These are phyloP conservation scores for Apteryx owenii DNA, from an alignment of 2,113 vertebrate species.

Conservation along the genomic window DNA sequence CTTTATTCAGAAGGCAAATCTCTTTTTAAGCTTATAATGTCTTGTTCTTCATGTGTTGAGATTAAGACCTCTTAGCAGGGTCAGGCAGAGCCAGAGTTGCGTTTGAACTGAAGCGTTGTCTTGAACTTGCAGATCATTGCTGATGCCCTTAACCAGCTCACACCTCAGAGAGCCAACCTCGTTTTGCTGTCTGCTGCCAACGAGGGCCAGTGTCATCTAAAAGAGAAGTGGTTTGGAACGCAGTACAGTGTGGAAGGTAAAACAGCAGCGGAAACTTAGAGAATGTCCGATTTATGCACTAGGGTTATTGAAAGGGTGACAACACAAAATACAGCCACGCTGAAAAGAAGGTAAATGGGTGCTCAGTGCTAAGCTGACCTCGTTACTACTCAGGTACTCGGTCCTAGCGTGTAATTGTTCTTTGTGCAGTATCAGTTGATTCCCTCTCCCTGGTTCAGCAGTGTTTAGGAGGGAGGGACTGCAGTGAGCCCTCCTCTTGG, in stretches of 20 bases:
- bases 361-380: not conserved
- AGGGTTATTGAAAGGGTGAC: not conserved
- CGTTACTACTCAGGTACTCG: not conserved
- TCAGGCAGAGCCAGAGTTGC: not conserved
- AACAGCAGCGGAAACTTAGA: not conserved
- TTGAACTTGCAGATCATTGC: slow-evolving; percentile 85
- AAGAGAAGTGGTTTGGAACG: slow-evolving; percentile 96
- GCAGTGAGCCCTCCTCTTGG: fast-evolving
- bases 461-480: not conserved
- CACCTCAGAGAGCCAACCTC: slow-evolving; percentile 91
- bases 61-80: not conserved
- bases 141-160: slow-evolving; percentile 86
- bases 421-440: not conserved
- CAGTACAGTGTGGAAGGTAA: slow-evolving; percentile 94
- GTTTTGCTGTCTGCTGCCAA: slow-evolving; percentile 93
- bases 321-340: not conserved
- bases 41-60: not conserved
- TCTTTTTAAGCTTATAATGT: not conserved
- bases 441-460: not conserved
- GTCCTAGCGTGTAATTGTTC: not conserved
- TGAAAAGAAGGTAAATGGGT: not conserved
- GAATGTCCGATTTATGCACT: not conserved
- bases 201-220: slow-evolving; percentile 88
- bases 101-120: not conserved
- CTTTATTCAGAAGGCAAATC: not conserved